Percentiles rank a stretch among this genome's conserved stretches.
These are phyloP conservation scores for Argyresthia goedartella DNA, from an alignment of 2,888 invertebrate genomes.

Conservation along the genomic window DNA sequence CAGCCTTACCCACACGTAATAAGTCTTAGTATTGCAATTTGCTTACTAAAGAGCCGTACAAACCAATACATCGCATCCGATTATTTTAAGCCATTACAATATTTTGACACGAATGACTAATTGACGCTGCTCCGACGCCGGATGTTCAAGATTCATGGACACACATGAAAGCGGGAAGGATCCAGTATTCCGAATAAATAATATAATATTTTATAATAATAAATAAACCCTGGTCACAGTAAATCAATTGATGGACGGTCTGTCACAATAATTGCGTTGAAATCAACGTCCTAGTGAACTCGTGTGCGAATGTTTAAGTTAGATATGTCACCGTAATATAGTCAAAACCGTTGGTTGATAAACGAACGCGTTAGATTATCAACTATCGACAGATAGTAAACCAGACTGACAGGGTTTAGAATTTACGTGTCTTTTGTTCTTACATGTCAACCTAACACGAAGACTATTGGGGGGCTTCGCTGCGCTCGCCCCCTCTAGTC, in stretches of 20 bases:
- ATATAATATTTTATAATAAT: slow-evolving; percentile 32
- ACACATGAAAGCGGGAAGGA: slow-evolving; percentile 27
- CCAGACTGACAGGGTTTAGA: too few relatives aligned
- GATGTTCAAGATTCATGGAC: slow-evolving; percentile 50
- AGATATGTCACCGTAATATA: too few relatives aligned
- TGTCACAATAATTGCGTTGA: slow-evolving; percentile 37
- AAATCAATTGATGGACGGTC: slow-evolving; percentile 53
- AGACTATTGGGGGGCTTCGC: too few relatives aligned
- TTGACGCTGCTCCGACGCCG: slow-evolving; percentile 43
- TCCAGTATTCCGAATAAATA: slow-evolving; percentile 24
- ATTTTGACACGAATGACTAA: slow-evolving; percentile 61
- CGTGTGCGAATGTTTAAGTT: background rate
- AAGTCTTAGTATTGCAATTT: background rate
- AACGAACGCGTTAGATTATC: too few relatives aligned
- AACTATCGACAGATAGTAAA: too few relatives aligned
- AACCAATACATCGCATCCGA: slow-evolving; percentile 18
- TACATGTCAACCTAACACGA: too few relatives aligned
- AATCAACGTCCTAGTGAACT: background rate
- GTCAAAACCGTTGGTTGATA: too few relatives aligned
- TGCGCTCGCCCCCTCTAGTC: too few relatives aligned
- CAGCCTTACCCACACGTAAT: background rate
- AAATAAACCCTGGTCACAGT: slow-evolving; percentile 29
- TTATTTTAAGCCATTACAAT: slow-evolving; percentile 46
- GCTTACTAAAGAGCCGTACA: background rate
- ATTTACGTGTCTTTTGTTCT: too few relatives aligned